Base-by-base conservation (phyloP, 2,888 invertebrate species). In the Harpalus rufipes region DNA sequence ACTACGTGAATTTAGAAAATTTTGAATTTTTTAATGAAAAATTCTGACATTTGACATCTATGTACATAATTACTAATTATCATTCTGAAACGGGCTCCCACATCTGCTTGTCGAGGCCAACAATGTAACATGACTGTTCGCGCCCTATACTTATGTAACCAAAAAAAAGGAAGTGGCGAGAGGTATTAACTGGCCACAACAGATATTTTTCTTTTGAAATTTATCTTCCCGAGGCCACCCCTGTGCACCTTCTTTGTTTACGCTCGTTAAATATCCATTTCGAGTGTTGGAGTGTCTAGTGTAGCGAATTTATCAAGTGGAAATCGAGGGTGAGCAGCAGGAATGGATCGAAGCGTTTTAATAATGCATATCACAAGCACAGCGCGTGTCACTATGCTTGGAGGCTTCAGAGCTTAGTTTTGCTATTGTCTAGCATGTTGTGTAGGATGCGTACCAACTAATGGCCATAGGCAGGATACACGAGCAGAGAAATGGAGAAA, bases 331-430 rank as follows among this genome's bases (percentile, higher is more conserved):
- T 56, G 8, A 76, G 74, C 76, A 39, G 74, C 83, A 76, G 6
- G 32, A 32, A 82, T 83, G 61, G 83, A 83, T 83, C 83, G 83
- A 83, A 83, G 18, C 59, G 76, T 76, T 83, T 83, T 83, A 83
- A 83, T 83, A 83, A 83, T 76, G 83, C 76, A 83, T 83, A 83
- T 83, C 83, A 76, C 83, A 76, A 83, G 74, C 83, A 76, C 83
- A 76, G 58, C 58, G 32, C 78, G 78, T 78, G 72, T 74, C 72
- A 32, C 58, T 78, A n/a, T 12, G 21, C 6, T 32, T 78, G 78
- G 58, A 78, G n/a, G 44, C 16, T n/a, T 16, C 41, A 44, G 10
- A 74, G 44, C 32, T 32, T 16, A 14, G 78, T n/a, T 51, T 51
- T 51, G 44, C 58, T 78, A 78, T 78, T 78, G 72, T 74, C 72